Base-by-base conservation (phyloP, 2,113 vertebrate species). In the Dromiciops gliroides region DNA sequence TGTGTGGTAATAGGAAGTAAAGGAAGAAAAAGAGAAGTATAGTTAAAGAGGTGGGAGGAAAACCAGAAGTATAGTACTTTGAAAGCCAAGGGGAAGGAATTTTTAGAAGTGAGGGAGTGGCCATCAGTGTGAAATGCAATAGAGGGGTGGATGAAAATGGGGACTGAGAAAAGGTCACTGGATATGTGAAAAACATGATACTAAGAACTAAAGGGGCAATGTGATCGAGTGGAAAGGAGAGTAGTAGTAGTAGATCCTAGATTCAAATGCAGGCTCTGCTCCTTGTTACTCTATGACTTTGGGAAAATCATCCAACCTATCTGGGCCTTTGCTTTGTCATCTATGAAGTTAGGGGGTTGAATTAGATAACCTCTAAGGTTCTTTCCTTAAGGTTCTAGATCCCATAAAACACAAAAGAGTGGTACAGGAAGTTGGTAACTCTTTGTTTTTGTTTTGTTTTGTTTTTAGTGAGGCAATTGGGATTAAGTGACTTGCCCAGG, bases 121-220 rank as follows among this genome's bases (percentile, higher is more conserved):
- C 53, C 51, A 93, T 89, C 94, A 48, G 2, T 93, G 2, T 90
- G 53, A 94, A 91, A 83, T 83, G 48, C 53, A n/a, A 83, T 83
- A 22, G 37, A 83, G 14, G 67, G 37, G 19, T 16, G 22, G 19
- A 83, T 50, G 25, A 88, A 50, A 26, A 48, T 75, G 50, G 89
- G 67, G 23, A 75, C 91, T 50, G 31, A 96, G 31, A 88, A 95
- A 94, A 96, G n/a, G 22, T 91, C n/a, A 47, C 50, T 67, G 8
- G 31, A 4, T 83, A 47, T 89, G 2, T 6, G 89, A 83, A 83
- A 83, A 83, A 19, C 14, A 83, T 0, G 37, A n/a, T 75, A 4
- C 31, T 75, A 75, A 75, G 67, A 75, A 19, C 37, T 83, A 83
- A 44, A 44, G 16, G n/a, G 67, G 44, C 31, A 75, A 7, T 75